These are phyloP conservation scores for Anadara kagoshimensis DNA, from an alignment of 1,140 invertebrate genomes.

Conservation along the genomic window DNA sequence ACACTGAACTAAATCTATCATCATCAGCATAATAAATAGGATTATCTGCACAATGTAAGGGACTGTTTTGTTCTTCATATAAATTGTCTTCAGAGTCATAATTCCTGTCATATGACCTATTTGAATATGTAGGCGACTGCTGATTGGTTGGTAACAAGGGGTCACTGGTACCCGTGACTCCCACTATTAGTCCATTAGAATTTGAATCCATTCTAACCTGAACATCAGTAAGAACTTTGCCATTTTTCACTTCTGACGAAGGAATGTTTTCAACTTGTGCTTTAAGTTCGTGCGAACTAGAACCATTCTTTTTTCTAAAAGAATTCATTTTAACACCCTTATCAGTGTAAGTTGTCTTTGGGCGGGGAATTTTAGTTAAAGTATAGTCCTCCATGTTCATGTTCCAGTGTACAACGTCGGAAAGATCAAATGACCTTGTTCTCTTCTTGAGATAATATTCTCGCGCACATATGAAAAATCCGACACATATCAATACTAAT, in stretches of 20 bases:
- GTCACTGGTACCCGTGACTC: conserved; percentile 10
- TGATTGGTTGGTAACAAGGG: neutral
- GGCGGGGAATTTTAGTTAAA: conserved; percentile 4
- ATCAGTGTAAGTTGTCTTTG: conserved; percentile 12
- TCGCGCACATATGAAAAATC: conserved; percentile 10
- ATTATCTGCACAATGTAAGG: conserved; percentile 3
- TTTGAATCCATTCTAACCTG: conserved; percentile 14
- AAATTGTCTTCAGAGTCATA: conserved; percentile 5
- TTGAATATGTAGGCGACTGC: neutral
- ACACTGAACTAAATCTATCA: neutral
- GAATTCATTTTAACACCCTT: conserved; percentile 17
- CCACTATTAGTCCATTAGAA: conserved; percentile 5
- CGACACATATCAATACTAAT: conserved; percentile 7
- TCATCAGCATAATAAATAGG: conserved; percentile 21
- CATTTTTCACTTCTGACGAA: conserved; percentile 5
- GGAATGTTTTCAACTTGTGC: neutral
- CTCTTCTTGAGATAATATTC: conserved; percentile 15
- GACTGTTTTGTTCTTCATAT: neutral
- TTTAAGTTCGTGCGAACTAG: neutral
- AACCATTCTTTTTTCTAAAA: neutral
- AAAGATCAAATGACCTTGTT: conserved; percentile 11
- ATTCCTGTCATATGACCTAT: neutral
- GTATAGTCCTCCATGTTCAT: conserved; percentile 11
- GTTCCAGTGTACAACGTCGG: neutral
- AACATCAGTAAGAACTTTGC: conserved; percentile 11